A percentile compares a stretch with the other conserved stretches of the same genome.
These are phyloP conservation scores for Epinotia brunnichana DNA, from an alignment of 2,888 invertebrate genomes.

Conservation along the genomic window DNA sequence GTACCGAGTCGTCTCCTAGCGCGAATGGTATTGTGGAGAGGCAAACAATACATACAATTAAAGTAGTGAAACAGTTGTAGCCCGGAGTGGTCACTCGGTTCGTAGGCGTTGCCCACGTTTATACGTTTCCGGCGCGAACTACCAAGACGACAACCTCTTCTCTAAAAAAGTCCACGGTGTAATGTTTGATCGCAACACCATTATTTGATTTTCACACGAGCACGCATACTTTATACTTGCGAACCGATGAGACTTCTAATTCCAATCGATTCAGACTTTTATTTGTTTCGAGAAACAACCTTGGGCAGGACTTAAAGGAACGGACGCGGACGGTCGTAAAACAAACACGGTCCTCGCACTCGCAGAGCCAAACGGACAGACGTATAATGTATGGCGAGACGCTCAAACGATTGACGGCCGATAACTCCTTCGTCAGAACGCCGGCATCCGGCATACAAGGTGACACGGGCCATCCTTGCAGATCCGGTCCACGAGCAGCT, in stretches of 20 bases:
- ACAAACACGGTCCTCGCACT: conserved; percentile 73
- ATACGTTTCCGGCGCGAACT: conserved; percentile 71
- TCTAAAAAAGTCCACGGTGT: conserved; percentile 53
- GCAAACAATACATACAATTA: conserved; percentile 65
- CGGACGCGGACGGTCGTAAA: conserved; percentile 80
- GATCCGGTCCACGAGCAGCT: conserved; percentile 66
- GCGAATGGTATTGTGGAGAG: conserved; percentile 59
- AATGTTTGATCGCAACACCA: conserved; percentile 52
- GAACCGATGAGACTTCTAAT: conserved; percentile 47
- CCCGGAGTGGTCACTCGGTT: conserved; percentile 68
- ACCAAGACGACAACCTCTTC: conserved; percentile 58
- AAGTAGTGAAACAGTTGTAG: conserved; percentile 67
- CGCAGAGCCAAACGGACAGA: conserved; percentile 74
- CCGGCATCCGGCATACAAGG: conserved; percentile 82
- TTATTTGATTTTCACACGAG: conserved; percentile 48
- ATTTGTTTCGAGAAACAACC: conserved; percentile 64
- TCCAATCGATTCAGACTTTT: conserved; percentile 57
- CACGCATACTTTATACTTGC: conserved; percentile 34
- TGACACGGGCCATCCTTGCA: conserved; percentile 79
- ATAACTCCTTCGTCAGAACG: conserved; percentile 75
- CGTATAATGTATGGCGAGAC: conserved; percentile 75
- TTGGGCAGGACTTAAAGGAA: conserved; percentile 71
- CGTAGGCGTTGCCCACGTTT: conserved; percentile 78
- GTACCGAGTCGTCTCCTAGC: neutral
- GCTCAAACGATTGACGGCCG: conserved; percentile 79